These are phyloP conservation scores for Chaetura pelagica DNA, from an alignment of 2,113 vertebrate genomes.

Conservation along the genomic window DNA sequence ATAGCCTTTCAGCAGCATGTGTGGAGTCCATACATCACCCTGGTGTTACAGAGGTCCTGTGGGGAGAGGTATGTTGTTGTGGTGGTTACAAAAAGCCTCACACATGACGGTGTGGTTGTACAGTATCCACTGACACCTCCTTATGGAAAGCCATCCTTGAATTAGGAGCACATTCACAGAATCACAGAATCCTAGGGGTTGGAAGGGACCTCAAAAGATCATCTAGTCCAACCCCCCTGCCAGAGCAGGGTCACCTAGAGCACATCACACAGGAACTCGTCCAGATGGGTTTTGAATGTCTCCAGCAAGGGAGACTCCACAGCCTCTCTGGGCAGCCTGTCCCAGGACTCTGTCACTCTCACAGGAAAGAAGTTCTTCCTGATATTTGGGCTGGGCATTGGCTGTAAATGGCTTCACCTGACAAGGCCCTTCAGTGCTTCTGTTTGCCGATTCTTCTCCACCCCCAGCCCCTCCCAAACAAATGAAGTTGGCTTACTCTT, in stretches of 20 bases:
- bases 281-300: too few species aligned
- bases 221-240: too few species aligned
- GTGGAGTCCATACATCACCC: neutral
- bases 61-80: neutral
- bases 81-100: neutral
- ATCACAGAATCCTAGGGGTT: too few species aligned
- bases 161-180: neutral
- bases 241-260: too few species aligned
- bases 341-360: too few species aligned
- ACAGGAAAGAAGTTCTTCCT: too few species aligned
- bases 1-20: neutral
- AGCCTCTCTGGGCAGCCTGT: too few species aligned
- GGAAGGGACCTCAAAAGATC: too few species aligned
- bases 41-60: fast-evolving
- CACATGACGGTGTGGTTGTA: neutral
- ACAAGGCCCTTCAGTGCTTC: neutral
- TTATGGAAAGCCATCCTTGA: neutral
- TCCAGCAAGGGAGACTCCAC: too few species aligned
- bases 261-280: too few species aligned
- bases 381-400: neutral
- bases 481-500: neutral
- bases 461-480: neutral
- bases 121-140: neutral
- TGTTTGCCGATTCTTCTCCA: neutral
- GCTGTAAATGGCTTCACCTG: neutral